Evolutionary conservation across 1,140 invertebrate genomes (phyloP).

Genomic region (Magallana gigas): DNA sequence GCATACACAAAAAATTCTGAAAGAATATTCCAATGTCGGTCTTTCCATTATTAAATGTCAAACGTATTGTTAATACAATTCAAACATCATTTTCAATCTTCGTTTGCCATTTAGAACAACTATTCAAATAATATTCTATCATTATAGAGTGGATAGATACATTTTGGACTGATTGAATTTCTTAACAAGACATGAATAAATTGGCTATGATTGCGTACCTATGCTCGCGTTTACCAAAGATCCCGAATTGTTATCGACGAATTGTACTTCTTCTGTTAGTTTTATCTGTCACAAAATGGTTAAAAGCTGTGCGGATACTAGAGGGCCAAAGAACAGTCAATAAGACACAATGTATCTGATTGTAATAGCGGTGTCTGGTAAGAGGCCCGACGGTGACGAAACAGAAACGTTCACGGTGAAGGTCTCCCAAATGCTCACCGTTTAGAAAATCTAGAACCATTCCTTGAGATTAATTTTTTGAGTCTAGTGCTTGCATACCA

Average conservation of each 20-base stretch:
- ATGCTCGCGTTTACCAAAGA: constrained; percentile 5
- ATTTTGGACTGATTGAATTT: constrained; percentile 32
- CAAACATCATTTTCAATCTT: constrained; percentile 34
- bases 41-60: constrained; percentile 34
- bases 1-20: constrained; percentile 12
- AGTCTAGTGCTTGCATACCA: neutral
- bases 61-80: constrained; percentile 32
- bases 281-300: constrained; percentile 23
- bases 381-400: neutral
- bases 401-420: neutral
- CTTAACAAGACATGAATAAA: constrained; percentile 25
- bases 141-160: neutral
- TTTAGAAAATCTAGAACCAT: neutral
- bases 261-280: constrained; percentile 11
- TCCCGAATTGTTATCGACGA: neutral
- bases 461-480: neutral
- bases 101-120: constrained; percentile 35
- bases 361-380: neutral
- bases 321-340: constrained; percentile 30
- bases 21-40: constrained; percentile 36
- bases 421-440: neutral
- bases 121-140: constrained; percentile 26
- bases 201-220: neutral
- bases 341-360: neutral
- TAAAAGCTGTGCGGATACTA: neutral